Evolutionary conservation across 2,888 invertebrate species (phyloP).

Genomic region (Griposia aprilina): DNA sequence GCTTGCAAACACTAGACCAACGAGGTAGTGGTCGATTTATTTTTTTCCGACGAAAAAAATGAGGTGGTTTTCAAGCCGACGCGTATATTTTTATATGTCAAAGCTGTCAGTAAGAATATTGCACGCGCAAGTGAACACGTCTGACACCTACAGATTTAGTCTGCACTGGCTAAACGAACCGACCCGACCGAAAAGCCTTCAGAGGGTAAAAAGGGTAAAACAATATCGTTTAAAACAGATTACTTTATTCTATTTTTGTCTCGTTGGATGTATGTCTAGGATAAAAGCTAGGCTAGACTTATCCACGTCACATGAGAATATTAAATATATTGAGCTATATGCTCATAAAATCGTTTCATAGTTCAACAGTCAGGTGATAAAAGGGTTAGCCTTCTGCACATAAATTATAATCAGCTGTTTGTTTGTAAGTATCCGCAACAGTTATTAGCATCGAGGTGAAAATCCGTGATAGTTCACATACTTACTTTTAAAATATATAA

Average conservation of each 20-base stretch:
- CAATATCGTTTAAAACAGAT: conserved; percentile 39
- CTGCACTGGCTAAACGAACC: not conserved
- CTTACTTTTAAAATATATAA: not conserved
- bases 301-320: conserved; percentile 18
- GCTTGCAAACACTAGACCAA: too few relatives aligned
- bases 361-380: conserved; percentile 24
- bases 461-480: not conserved
- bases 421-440: not conserved
- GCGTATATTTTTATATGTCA: not conserved
- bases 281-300: conserved; percentile 3
- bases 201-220: conserved; percentile 31
- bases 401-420: conserved; percentile 4
- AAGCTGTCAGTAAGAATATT: not conserved
- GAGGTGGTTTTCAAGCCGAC: not conserved
- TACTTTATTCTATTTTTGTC: conserved; percentile 26
- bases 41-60: not conserved
- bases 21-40: not conserved
- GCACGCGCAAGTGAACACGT: not conserved
- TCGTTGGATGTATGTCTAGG: conserved; percentile 19
- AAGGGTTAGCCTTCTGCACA: not conserved
- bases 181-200: not conserved
- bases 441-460: not conserved
- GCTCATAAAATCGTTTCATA: conserved; percentile 19
- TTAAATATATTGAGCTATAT: conserved; percentile 32
- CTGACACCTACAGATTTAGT: not conserved